Conservation (phyloP, 2,888 invertebrate genomes). For the Dione vanillae region DNA sequence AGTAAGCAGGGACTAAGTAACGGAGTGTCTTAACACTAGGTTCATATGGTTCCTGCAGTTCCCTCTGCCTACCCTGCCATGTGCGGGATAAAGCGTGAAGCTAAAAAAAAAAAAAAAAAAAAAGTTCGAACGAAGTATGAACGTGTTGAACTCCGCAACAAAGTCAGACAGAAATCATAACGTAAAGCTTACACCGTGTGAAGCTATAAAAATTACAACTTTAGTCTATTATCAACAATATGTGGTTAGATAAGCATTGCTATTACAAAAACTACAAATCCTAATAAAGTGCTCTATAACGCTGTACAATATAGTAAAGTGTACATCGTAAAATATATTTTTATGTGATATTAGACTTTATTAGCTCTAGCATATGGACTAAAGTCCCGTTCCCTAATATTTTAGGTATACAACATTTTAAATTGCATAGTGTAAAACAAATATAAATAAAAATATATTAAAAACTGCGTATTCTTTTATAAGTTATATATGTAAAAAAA, state of each 20-base stretch:
- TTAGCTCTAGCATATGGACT: conserved; percentile 12
- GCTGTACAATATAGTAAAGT: conserved; percentile 57
- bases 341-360: conserved; percentile 26
- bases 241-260: conserved; percentile 13
- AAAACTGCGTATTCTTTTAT: no score
- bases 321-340: conserved; percentile 47
- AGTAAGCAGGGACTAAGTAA: no score
- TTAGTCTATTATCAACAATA: not conserved
- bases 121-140: not conserved
- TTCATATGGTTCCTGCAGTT: no score
- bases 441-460: not conserved
- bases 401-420: conserved; percentile 23
- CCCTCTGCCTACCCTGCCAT: no score
- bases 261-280: conserved; percentile 50
- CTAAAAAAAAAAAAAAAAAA: not conserved
- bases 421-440: conserved; percentile 27
- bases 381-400: conserved; percentile 24
- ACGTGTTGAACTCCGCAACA: no score
- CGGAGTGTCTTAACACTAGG: no score
- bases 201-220: no score
- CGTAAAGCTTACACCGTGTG: no score
- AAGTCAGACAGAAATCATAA: no score
- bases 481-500: no score
- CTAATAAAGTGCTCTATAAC: conserved; percentile 62
- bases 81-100: conserved; percentile 1